phyloP scores from a whole-genome alignment of 2,797 vertebrate genomes.

The Echiichthys vipera region DNA sequence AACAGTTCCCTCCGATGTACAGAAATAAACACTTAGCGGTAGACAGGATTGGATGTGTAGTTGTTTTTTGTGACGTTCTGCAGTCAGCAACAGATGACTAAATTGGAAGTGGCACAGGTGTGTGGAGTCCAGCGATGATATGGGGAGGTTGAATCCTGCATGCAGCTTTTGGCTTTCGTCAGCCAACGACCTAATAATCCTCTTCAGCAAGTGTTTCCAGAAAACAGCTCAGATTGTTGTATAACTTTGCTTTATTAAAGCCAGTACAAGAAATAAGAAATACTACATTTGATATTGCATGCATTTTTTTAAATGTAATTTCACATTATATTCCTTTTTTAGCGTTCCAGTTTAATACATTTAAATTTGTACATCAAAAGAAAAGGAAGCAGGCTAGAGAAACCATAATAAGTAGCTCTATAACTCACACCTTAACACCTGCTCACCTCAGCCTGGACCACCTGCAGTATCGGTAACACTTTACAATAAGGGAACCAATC shows the following conservation, averaged over 20 bases:
- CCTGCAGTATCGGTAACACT: too few relatives aligned
- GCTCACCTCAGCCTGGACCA: too few relatives aligned
- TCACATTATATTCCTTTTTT: too few relatives aligned
- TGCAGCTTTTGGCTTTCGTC: constrained; percentile 46
- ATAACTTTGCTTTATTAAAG: neutral
- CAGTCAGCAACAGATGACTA: neutral
- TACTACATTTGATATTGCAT: too few relatives aligned
- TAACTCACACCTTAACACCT: too few relatives aligned
- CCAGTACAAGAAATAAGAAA: neutral
- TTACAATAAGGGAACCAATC: too few relatives aligned
- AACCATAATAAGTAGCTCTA: too few relatives aligned
- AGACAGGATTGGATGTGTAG: neutral
- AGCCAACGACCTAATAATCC: constrained; percentile 41
- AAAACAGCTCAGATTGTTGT: neutral
- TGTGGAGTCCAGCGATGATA: neutral
- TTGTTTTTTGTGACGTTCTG: neutral
- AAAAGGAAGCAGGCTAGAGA: neutral
- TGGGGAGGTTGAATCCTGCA: constrained; percentile 9
- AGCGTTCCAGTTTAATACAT: too few relatives aligned
- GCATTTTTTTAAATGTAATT: too few relatives aligned
- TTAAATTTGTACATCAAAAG: neutral
- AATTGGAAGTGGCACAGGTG: constrained; percentile 42
- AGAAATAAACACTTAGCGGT: neutral
- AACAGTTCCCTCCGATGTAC: neutral
- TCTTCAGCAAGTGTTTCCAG: neutral